Base-by-base conservation (phyloP, 2,797 vertebrate genomes). In the Chelon labrosus region DNA sequence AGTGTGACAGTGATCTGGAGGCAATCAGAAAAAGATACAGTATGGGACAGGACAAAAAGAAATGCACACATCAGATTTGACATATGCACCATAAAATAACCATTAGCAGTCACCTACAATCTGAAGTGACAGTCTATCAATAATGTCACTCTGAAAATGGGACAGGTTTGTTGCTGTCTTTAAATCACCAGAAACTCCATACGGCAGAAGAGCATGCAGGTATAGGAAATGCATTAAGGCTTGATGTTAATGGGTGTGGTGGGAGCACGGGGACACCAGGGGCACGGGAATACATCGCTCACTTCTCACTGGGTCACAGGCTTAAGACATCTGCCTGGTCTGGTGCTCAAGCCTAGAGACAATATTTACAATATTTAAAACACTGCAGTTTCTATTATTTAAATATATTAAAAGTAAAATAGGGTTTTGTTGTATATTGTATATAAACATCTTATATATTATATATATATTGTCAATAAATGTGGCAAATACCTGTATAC, bases 161-260 rank as follows among this genome's bases (percentile, higher is more conserved):
- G 94, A 95, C 95, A 95, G 94, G 92, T 95, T 96, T 95, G 94
- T 95, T 95, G 94, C 93, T 87, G 91, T 93, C 94, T 92, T 87
- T 95, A 95, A 96, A 96, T 96, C 94, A 95, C 78, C 63, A 73
- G 90, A 85, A 92, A 92, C 89, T 87, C 85, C 81, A 85, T 90
- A 88, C 77, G 90, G 85, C 87, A 79, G 90, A 80, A 85, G 89
- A 80, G 85, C 88, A 88, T 85, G 89, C 92, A 94, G 90, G 91
- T 94, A 91, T 89, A 89, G 87, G 90, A 93, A 94, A 92, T 84
- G 90, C 93, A 93, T 94, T 94, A 94, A 87, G 83, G 79, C 84
- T 70, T 73, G 85, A 88, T 91, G 87, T 90, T 92, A 93, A 91
- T 92, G 90, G 73, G 84, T 89, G 87, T 76, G 73, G 84, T 75